Percentiles rank a stretch among this genome's conserved stretches.
These are phyloP conservation scores for Cheirogaleus major DNA, from an alignment of 2,797 vertebrate genomes.

Conservation along the genomic window DNA sequence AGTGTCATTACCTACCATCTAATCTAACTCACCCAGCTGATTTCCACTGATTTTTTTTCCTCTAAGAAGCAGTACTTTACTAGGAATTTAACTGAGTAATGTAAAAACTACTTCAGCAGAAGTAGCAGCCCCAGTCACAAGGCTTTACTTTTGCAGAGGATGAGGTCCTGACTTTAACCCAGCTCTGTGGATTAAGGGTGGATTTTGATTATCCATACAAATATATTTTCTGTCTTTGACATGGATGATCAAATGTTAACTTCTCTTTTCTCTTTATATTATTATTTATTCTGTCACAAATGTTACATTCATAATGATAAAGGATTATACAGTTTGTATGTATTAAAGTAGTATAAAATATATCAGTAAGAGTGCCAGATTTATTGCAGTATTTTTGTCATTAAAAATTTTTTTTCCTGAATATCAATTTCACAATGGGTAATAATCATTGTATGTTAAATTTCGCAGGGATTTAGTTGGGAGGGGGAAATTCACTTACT, in stretches of 20 bases:
- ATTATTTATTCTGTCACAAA: conserved; percentile 20
- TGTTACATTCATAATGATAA: conserved; percentile 36
- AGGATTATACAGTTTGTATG: conserved; percentile 9
- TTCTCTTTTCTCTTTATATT: conserved; percentile 40
- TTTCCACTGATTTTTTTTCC: neutral
- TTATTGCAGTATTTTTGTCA: neutral
- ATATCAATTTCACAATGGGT: conserved; percentile 12
- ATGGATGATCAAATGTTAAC: conserved; percentile 29
- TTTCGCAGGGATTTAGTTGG: conserved; percentile 28
- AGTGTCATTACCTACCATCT: neutral
- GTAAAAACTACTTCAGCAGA: conserved; percentile 26
- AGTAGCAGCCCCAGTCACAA: neutral
- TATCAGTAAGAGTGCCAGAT: neutral
- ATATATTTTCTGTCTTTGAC: neutral
- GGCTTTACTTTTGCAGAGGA: conserved; percentile 12
- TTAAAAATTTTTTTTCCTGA: conserved; percentile 10
- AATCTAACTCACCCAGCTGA: neutral
- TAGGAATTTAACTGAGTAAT: conserved; percentile 25
- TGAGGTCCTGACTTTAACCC: neutral
- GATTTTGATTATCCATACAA: conserved; percentile 35
- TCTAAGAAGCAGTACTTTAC: neutral
- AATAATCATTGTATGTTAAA: conserved; percentile 24
- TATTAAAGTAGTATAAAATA: conserved; percentile 28
- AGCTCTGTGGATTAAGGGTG: neutral
- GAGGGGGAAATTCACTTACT: neutral